These are phyloP conservation scores for Octodon degus DNA, from an alignment of 2,113 vertebrate species.

Conservation along the genomic window DNA sequence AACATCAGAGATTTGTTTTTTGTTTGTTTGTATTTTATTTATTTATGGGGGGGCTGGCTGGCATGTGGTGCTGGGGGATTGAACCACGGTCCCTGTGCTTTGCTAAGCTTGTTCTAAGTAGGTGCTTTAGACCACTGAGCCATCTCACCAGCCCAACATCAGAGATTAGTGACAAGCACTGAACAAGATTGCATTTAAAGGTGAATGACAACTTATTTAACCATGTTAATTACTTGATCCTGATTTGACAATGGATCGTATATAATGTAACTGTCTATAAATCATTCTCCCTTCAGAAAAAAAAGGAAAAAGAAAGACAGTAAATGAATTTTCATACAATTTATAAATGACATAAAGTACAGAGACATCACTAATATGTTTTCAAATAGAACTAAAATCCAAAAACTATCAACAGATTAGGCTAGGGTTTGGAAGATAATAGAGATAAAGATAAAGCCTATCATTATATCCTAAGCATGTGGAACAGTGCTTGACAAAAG, in stretches of 20 bases:
- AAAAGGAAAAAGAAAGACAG: no score
- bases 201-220: constrained; percentile 28
- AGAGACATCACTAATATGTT: background rate
- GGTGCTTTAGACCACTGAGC: no score
- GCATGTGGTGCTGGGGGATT: no score
- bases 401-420: constrained; percentile 17
- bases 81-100: no score
- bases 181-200: background rate
- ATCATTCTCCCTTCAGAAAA: constrained; percentile 31
- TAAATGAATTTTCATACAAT: background rate
- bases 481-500: background rate
- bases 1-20: background rate
- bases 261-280: constrained; percentile 43
- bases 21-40: no score
- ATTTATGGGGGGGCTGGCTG: no score
- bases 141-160: no score
- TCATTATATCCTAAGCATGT: background rate
- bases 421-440: background rate
- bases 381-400: constrained; percentile 15
- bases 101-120: no score
- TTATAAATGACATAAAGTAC: background rate
- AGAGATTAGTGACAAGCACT: background rate
- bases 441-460: background rate
- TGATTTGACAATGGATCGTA: constrained; percentile 9
- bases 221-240: constrained; percentile 29